phyloP scores from a whole-genome alignment of 2,113 vertebrate genomes.

The Pogonocichla stellata region DNA sequence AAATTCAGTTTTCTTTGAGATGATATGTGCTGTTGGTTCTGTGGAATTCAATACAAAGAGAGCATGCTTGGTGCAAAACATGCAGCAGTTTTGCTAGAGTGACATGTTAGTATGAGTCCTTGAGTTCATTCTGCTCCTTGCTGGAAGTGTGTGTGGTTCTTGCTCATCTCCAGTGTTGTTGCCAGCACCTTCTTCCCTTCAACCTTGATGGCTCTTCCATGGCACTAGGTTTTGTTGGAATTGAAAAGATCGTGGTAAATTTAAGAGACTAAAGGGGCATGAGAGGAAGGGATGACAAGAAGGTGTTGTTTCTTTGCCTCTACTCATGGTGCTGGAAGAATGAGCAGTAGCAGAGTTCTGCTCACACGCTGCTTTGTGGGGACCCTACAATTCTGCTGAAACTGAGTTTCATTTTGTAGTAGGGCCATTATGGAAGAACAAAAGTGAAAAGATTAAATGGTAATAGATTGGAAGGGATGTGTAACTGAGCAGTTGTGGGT shows the following conservation, averaged over 20 bases:
- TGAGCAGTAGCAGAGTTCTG: background rate
- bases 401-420: background rate
- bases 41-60: background rate
- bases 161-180: background rate
- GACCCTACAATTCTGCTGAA: background rate
- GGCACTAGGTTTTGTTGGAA: background rate
- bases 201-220: background rate
- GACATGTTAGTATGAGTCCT: background rate
- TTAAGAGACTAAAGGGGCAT: background rate
- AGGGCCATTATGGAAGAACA: background rate
- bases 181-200: background rate
- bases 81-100: background rate
- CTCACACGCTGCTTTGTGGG: background rate
- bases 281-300: background rate
- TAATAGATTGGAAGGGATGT: background rate
- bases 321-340: background rate
- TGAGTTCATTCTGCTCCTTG: background rate
- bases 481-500: background rate
- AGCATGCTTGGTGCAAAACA: background rate
- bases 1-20: background rate
- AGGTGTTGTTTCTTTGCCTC: background rate
- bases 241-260: background rate
- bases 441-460: background rate
- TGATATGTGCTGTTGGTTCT: background rate
- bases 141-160: background rate